These are phyloP conservation scores for mouse (Mus musculus) DNA, from an alignment of 2,113 vertebrate genomes.

Conservation along the genomic window GRCm39 chr9:67800001-67800500, in stretches of 20 bases:
- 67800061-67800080: slow-evolving; percentile 22
- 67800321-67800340: slow-evolving; percentile 27
- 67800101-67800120: slow-evolving; percentile 39
- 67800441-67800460: slow-evolving; percentile 96
- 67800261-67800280: not conserved
- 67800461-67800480: slow-evolving; percentile 92
- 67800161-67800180: slow-evolving; percentile 26
- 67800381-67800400: slow-evolving; percentile 94
- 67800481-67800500: slow-evolving; percentile 97
- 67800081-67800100: slow-evolving; percentile 28
- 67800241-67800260: not conserved
- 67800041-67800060: slow-evolving; percentile 22
- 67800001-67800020: not conserved
- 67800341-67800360: slow-evolving; percentile 56
- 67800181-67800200: not conserved
- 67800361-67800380: slow-evolving; percentile 95
- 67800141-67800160: slow-evolving; percentile 24
- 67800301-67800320: slow-evolving; percentile 38
- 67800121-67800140: not conserved
- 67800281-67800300: not conserved
- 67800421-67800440: slow-evolving; percentile 91
- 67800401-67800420: slow-evolving; percentile 94
- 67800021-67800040: not conserved
- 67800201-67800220: not conserved
- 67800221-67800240: not conserved